These are phyloP conservation scores for Phrynosoma platyrhinos DNA, from an alignment of 2,113 vertebrate species.

Conservation along the genomic window DNA sequence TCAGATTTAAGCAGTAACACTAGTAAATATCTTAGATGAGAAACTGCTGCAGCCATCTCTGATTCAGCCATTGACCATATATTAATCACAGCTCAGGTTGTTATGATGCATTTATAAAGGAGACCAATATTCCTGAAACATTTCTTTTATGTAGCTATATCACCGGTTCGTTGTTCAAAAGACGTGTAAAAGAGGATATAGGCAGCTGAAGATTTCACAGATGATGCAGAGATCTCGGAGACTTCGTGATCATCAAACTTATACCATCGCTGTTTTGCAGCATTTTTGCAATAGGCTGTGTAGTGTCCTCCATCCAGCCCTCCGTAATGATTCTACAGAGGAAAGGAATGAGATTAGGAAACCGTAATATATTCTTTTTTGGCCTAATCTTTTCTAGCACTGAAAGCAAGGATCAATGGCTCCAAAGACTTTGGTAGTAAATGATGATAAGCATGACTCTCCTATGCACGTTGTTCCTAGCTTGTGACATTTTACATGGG, in stretches of 20 bases:
- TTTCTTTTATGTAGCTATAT: slow-evolving; percentile 64
- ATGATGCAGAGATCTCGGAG: slow-evolving; percentile 88
- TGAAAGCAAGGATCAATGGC: not conserved
- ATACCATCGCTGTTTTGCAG: slow-evolving; percentile 89
- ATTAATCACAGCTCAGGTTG: slow-evolving; percentile 27
- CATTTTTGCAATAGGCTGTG: slow-evolving; percentile 95
- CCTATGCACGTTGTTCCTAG: not conserved
- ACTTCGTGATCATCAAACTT: slow-evolving; percentile 99
- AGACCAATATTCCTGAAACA: slow-evolving; percentile 3
- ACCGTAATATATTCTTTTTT: too few species aligned
- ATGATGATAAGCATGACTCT: not conserved
- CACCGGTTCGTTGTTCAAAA: slow-evolving; percentile 78
- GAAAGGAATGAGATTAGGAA: not conserved
- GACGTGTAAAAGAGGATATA: slow-evolving; percentile 98
- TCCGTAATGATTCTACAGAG: slow-evolving; percentile 92
- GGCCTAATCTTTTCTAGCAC: not conserved
- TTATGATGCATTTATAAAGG: slow-evolving; percentile 32
- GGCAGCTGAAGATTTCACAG: slow-evolving; percentile 94
- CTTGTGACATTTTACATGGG: too few species aligned
- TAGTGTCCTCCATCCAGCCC: slow-evolving; percentile 97
- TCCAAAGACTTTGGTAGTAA: not conserved
- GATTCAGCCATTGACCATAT: not conserved
- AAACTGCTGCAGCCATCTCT: slow-evolving; percentile 53
- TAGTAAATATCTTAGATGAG: slow-evolving; percentile 46
- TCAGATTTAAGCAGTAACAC: slow-evolving; percentile 58